Base-by-base conservation (phyloP, 1,140 invertebrate genomes). In the Monomorium pharaonis region DNA sequence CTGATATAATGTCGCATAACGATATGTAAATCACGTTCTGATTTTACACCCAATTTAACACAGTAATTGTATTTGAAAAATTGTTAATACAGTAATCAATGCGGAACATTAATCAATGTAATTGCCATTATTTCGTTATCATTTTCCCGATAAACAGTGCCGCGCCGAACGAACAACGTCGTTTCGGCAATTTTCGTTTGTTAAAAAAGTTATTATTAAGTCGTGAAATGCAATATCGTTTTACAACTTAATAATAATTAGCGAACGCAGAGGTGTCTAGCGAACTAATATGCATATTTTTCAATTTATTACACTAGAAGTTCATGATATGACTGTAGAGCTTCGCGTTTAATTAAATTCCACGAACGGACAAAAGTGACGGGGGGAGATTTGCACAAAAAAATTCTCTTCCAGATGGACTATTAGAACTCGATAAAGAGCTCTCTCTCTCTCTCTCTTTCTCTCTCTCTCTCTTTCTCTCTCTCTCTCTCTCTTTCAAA, bases 321-420 rank as follows among this genome's bases (percentile, higher is more conserved):
- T 89, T 85, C 75, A 80, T 86, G 58, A 54, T 24, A 37, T 0
- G 44, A 72, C 24, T 33, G 58, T 24, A 44, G 69, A 67, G 49
- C 75, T 85, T 56, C 67, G 75, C 75, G 85, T 24, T 89, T 90
- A 89, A 90, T 90, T 90, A 89, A 89, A 90, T 89, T 75, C 58
- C n/a, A 49, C 27, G 2, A 69, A 16, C n/a, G 12, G 12, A 47
- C 27, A 37, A 49, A n/a, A 27, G 54, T n/a, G 37, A 44, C 9
- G 63, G 24, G 51, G n/a, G 63, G 24, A 51, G n/a, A 21, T 33
- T 30, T n/a, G 33, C 27, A 37, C 58, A 80, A 81, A 60, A 80
- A 83, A 86, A 54, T 60, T 10, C 9, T 24, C 24, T 54, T 70
- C 16, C 27, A 30, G 7, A 21, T 21, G 69, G 51, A 27, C 42